phyloP scores from a whole-genome alignment of 2,797 vertebrate species.

The Chiloscyllium punctatum region DNA sequence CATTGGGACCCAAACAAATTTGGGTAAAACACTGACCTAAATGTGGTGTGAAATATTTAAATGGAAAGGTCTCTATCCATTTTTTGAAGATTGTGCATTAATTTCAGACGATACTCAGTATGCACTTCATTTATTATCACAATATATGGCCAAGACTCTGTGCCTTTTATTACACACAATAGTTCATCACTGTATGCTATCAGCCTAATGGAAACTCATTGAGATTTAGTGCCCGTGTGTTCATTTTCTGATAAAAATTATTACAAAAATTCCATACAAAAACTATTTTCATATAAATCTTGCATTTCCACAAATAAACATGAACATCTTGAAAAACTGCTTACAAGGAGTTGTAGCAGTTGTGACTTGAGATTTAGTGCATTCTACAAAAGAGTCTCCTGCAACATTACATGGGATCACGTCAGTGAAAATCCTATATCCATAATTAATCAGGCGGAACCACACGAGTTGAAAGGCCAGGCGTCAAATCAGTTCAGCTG shows the following conservation, averaged over 20 bases:
- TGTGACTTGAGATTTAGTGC: conserved; percentile 53
- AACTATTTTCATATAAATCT: conserved; percentile 97
- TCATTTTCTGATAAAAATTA: conserved; percentile 92
- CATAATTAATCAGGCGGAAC: conserved; percentile 50
- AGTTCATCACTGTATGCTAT: conserved; percentile 75
- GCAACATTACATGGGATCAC: conserved; percentile 54
- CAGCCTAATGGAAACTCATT: conserved; percentile 66
- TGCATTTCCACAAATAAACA: conserved; percentile 96
- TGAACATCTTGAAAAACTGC: conserved; percentile 78
- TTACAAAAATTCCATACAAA: conserved; percentile 99
- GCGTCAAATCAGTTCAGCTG: conserved; percentile 28
- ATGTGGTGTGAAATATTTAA: conserved; percentile 50
- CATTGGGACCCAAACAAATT: neutral
- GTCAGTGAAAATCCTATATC: conserved; percentile 51
- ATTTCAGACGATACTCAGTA: conserved; percentile 91
- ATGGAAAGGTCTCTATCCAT: conserved; percentile 59
- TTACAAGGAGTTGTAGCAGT: conserved; percentile 44
- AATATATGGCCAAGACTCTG: conserved; percentile 84
- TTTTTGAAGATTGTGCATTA: conserved; percentile 83
- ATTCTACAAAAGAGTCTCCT: conserved; percentile 60
- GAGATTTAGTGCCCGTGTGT: conserved; percentile 58
- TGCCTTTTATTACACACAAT: conserved; percentile 86
- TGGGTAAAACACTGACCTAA: neutral
- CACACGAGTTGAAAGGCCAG: conserved; percentile 51
- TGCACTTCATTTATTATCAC: conserved; percentile 87